Evolutionary conservation across 1,140 invertebrate species (phyloP), one percentile per base, ranked within the genome.

Genomic region (Diuraphis noxia): DNA sequence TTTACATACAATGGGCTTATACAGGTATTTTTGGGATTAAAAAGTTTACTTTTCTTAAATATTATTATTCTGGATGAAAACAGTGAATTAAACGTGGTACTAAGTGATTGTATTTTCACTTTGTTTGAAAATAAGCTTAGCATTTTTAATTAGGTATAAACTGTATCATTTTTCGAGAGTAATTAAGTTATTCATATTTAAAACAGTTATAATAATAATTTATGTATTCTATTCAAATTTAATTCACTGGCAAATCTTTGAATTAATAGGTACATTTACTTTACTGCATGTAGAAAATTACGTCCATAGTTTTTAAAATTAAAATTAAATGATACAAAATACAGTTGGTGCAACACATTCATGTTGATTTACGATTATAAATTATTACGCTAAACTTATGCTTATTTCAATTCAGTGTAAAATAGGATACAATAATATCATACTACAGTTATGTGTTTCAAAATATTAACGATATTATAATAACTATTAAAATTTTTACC

Each of bases 71-170:
- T 9, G 13, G 13, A 41, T 30, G 21, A 21, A 43, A 43, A n/a
- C 30, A 21, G 17, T 34, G 41, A 8, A 43, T 41, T 85, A 43
- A 85, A 43, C 43, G 40, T 34, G 30, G 25, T 85, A 40, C 36
- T 46, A 85, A 85, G 30, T 85, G 38, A 19, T 84, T 41, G 40
- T 84, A 36, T 84, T 84, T 84, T 84, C 30, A 21, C 19, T 84
- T 84, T 84, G 23, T 84, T 84, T 41, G 38, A 84, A 84, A 84
- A 41, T 41, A 41, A 41, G 81, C 30, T 84, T 84, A 84, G 40
- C 81, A n/a, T 84, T 84, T 84, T 30, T n/a, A 84, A 41, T 41
- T n/a, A 84, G 40, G 81, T 38, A 81, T 38, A 81, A 38, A 81
- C 23, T 30, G 38, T 30, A 41, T 7, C 25, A 41, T 81, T 81